These are phyloP conservation scores for Empidonax alnorum DNA, from an alignment of 2,113 vertebrate genomes.

Conservation along the genomic window DNA sequence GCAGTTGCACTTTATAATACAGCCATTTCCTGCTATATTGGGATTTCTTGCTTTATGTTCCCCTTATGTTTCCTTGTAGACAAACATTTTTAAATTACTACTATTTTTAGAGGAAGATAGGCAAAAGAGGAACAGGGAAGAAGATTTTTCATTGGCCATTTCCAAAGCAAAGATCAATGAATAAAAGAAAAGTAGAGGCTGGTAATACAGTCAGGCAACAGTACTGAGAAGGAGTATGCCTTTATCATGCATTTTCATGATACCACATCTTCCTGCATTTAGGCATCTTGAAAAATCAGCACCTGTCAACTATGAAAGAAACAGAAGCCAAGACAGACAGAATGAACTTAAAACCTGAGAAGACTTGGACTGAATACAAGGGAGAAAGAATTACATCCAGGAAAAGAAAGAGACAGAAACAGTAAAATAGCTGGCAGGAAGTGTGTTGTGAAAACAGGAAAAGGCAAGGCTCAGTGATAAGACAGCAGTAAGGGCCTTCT, in stretches of 20 bases:
- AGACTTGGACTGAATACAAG: background rate
- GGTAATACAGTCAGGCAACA: background rate
- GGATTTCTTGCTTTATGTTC: background rate
- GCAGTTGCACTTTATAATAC: background rate
- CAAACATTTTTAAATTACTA: background rate
- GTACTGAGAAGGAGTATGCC: background rate
- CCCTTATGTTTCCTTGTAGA: background rate
- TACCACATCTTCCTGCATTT: background rate
- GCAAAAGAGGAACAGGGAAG: background rate
- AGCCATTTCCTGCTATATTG: background rate
- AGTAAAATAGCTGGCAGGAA: background rate
- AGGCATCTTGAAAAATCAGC: background rate
- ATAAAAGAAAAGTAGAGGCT: background rate
- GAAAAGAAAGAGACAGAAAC: background rate
- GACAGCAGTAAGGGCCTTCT: background rate
- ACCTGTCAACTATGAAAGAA: background rate
- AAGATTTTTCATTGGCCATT: background rate
- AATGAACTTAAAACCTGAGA: background rate
- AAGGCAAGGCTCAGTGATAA: background rate
- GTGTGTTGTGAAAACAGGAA: background rate
- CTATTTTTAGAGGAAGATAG: background rate
- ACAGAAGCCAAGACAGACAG: background rate
- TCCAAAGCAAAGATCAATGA: background rate
- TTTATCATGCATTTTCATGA: background rate
- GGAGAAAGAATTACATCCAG: background rate